Base-by-base conservation (phyloP, 2,888 invertebrate genomes). In the Patella ulyssiponensis region DNA sequence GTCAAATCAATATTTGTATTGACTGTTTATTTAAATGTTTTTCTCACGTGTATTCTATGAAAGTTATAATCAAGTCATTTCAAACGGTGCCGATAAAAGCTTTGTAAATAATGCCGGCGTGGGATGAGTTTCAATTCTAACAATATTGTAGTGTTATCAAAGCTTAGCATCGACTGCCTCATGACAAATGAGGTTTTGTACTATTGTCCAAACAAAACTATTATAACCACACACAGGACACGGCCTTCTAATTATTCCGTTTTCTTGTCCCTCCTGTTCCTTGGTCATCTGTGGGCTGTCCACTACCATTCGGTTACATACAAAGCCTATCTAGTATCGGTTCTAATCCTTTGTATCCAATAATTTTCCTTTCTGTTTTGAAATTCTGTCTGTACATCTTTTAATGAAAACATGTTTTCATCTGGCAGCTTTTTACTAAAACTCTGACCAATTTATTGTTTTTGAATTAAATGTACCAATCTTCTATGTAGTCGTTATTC, bases 71-170 rank as follows among this genome's bases (percentile, higher is more conserved):
- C 64, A 64, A 64, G 23, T 64, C 20, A 64, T 64, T 12, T 64
- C 23, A 20, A 64, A 64, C 20, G 64, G 23, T 44, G 23, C 20
- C 64, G 64, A 64, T 64, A 64, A 64, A 64, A 64, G 64, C 64
- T 64, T 64, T 64, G 64, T 64, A 64, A n/a, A 64, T 64, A 64
- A 23, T 64, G 64, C 64, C 64, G 64, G 23, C 64, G 20, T 64
- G 64, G 23, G 23, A 20, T 64, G 23, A 64, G 20, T 64, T 64
- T 20, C 20, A 23, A 23, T 23, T 64, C 20, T 23, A 64, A 64
- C 64, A 64, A 64, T 64, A 23, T 23, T 64, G 15, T 23, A 64
- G 64, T 64, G 64, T 64, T 64, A 64, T 64, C 64, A 64, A 64
- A 64, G 20, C 23, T 64, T 64, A 23, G 23, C 64, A 64, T 64